Base-by-base conservation (phyloP, 2,888 invertebrate species). In the Ennomos quercinarius region DNA sequence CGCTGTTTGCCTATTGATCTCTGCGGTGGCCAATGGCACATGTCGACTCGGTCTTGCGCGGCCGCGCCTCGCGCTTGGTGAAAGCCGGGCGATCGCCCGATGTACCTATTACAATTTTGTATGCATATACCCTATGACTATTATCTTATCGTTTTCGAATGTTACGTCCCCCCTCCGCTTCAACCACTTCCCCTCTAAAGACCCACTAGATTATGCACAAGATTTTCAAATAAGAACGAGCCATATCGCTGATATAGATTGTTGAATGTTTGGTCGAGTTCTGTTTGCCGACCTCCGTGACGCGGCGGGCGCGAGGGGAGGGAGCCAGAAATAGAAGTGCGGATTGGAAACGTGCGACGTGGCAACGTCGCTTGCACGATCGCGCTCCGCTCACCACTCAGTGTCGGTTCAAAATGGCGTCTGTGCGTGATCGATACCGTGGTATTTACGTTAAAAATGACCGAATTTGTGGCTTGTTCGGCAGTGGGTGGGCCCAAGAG, bases 1-100 rank as follows among this genome's bases (percentile, higher is more conserved):
- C 83, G 87, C 84, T 91, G 90, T 93, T 93, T 93, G 91, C 87
- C 93, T 94, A 95, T 94, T 94, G 95, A 94, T 94, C 93, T 91
- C 81, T 76, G 86, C 85, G 86, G 86, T 87, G 89, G 87, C 95
- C 94, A 94, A 95, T 94, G 86, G 91, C 91, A 94, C 93, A 93
- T 93, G 93, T 92, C 92, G 91, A 86, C 83, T 83, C 89, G 86
- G 81, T 83, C 86, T 81, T 89, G 90, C 94, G 89, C 87, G 86
- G 90, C 93, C 83, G 84, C 83, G 85, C 89, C 86, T 86, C 84
- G 73, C 66, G 70, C 73, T 73, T 72, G 86, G 91, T 90, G 89
- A 91, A 91, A 93, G 91, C 93, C 90, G 83, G 86, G 81, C 83
- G 76, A 78, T 78, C 73, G 78, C 68, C 74, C 74, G 75, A 77